Conservation (phyloP, 1,140 invertebrate genomes). For the Platyura marginata region DNA sequence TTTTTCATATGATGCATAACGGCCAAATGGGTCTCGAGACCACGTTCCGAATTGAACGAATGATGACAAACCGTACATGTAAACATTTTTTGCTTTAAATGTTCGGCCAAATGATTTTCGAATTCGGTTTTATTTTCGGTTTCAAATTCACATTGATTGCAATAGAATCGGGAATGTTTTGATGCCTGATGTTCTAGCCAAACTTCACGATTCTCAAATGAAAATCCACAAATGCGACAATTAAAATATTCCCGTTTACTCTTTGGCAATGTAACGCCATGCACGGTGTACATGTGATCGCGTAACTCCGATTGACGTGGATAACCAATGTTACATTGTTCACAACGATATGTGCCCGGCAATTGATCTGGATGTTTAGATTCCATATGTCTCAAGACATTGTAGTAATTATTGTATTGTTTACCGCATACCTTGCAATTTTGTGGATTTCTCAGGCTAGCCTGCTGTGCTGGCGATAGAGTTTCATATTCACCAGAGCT, state of each 20-base stretch:
- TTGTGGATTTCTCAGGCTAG: constrained; percentile 17
- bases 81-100: constrained; percentile 1
- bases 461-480: background rate
- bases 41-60: background rate
- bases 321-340: constrained; percentile 18
- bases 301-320: constrained; percentile 19
- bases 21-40: background rate
- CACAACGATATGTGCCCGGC: constrained; percentile 22
- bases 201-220: constrained; percentile 20
- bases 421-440: constrained; percentile 22
- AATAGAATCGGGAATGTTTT: background rate
- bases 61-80: constrained; percentile 1
- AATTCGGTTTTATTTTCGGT: background rate
- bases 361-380: constrained; percentile 24
- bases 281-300: constrained; percentile 21
- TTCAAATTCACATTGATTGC: background rate
- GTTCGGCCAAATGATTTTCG: constrained; percentile 2
- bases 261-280: constrained; percentile 6
- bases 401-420: constrained; percentile 24
- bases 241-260: constrained; percentile 9
- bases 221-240: constrained; percentile 17
- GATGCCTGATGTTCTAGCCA: constrained; percentile 9
- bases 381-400: constrained; percentile 23
- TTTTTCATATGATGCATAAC: constrained; percentile 1
- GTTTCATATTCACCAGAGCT: no score